Base-by-base conservation (phyloP, 1,140 invertebrate species). In the Pseudomyrmex dendroicus region DNA sequence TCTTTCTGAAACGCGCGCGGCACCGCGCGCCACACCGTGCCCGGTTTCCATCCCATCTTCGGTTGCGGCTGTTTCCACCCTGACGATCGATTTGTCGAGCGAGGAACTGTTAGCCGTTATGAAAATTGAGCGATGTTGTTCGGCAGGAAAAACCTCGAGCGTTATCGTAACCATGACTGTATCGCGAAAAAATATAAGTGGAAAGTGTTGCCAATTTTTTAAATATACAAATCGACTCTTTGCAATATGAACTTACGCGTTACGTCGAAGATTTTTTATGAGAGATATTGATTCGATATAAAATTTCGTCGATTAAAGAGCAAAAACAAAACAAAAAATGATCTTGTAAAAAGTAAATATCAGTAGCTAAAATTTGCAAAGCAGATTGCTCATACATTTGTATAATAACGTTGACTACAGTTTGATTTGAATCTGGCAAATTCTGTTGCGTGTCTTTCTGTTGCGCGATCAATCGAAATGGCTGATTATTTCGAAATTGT, bases 1-100 rank as follows among this genome's bases (percentile, higher is more conserved):
- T 91, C 91, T 91, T 91, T 86, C 85, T 82, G 88, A 86, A 84
- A 84, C 76, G 70, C 76, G 73, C 78, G n/a, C 17, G 2, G 44
- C 63, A 44, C 64, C 77, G 44, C 72, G 59, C 54, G 54, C 59
- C 68, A 57, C 56, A 25, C n/a, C 35, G 52, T 54, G 35, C 62
- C 64, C 35, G 5, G 20, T 35, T 62, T 68, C 62, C 62, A 84
- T 85, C 64, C 74, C 85, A 68, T 78, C 77, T 85, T 83, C 44
- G 62, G 73, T 52, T 46, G 50, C 59, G 72, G 70, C 86, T 64
- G 66, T 72, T 82, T 64, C 84, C 77, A 57, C 57, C 73, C 68
- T 46, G 54, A 56, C 86, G 86, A 88, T 87, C 86, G 86, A 87
- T 87, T 74, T 67, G 72, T 80, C 66, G 76, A 80, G n/a, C 66